phyloP scores from a whole-genome alignment of 1,140 invertebrate genomes.

The Himalopsyche phryganea region DNA sequence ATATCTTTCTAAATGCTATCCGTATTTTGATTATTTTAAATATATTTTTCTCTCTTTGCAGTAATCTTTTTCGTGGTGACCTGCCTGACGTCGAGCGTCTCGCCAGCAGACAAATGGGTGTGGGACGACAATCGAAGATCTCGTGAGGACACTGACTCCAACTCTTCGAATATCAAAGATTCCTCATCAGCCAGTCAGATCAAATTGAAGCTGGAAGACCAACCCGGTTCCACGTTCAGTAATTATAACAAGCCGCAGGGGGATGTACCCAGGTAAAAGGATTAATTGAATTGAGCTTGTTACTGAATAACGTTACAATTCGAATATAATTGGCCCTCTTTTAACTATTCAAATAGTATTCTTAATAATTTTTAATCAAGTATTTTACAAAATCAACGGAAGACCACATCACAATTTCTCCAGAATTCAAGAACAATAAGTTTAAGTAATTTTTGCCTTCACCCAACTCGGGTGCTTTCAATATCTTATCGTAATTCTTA shows the following conservation, averaged over 20 bases:
- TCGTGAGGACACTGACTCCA: constrained; percentile 8
- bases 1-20: too few relatives aligned
- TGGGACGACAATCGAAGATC: constrained; percentile 28
- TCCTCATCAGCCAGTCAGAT: constrained; percentile 12
- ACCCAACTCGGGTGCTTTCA: too few relatives aligned
- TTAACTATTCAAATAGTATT: too few relatives aligned
- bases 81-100: not conserved
- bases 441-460: too few relatives aligned
- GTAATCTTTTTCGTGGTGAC: not conserved
- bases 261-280: constrained; percentile 11
- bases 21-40: too few relatives aligned
- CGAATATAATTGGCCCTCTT: too few relatives aligned
- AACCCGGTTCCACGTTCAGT: constrained; percentile 15
- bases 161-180: constrained; percentile 1
- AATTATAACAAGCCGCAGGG: constrained; percentile 22
- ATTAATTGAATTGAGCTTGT: not conserved
- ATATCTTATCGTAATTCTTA: too few relatives aligned
- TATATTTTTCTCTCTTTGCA: constrained; percentile 8
- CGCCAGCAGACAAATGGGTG: constrained; percentile 28
- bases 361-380: too few relatives aligned
- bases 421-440: too few relatives aligned
- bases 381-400: too few relatives aligned
- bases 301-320: too few relatives aligned
- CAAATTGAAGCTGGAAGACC: constrained; percentile 27
- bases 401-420: too few relatives aligned